Evolutionary conservation across 2,888 invertebrate genomes (phyloP).

Genomic region (Polydrusus pterygomalis): DNA sequence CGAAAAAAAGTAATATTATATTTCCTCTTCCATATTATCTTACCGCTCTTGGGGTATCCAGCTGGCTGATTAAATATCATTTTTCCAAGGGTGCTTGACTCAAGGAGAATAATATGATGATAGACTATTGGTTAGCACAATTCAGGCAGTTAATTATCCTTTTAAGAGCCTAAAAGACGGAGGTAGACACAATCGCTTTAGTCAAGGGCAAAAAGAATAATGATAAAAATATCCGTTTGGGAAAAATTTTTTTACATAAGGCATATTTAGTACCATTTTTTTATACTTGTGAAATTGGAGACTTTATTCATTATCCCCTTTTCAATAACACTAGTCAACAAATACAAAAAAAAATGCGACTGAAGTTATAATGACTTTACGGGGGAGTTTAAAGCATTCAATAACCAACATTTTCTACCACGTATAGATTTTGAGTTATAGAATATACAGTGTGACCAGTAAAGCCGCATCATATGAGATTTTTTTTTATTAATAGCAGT

Average conservation of each 20-base stretch:
- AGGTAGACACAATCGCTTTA: constrained; percentile 12
- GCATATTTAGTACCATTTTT: no score
- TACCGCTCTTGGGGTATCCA: background rate
- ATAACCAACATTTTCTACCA: no score
- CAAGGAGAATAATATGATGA: constrained; percentile 23
- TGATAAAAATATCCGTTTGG: background rate
- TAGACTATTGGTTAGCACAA: constrained; percentile 35
- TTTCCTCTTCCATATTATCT: constrained; percentile 1
- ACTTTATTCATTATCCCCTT: no score
- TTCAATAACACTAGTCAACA: no score
- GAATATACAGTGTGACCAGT: no score
- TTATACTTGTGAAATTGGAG: no score
- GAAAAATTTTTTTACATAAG: background rate
- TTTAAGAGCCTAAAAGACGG: constrained; percentile 9
- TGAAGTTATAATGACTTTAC: no score
- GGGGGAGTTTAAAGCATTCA: no score
- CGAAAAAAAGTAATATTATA: constrained; percentile 7
- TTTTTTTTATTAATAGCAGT: no score
- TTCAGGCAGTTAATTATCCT: constrained; percentile 49
- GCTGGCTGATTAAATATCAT: constrained; percentile 11
- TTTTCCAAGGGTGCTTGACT: constrained; percentile 13
- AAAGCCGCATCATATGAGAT: no score
- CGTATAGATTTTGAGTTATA: no score
- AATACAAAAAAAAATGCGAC: no score
- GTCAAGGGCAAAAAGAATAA: background rate